phyloP scores from a whole-genome alignment of 2,888 invertebrate genomes.

The Scotopteryx bipunctaria region DNA sequence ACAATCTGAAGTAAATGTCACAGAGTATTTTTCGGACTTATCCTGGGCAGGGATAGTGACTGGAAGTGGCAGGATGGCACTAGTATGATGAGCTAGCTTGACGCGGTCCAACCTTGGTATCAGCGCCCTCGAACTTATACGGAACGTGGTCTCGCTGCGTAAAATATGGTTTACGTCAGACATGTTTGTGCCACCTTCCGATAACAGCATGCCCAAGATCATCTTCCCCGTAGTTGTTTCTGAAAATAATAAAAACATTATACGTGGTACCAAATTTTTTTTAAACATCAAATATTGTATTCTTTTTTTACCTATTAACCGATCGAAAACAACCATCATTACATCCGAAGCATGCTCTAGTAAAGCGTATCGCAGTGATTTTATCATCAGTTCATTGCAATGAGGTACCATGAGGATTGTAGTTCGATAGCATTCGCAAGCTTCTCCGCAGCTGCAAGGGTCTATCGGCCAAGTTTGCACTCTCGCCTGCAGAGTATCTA shows the following conservation, averaged over 20 bases:
- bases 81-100: constrained; percentile 58
- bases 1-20: constrained; percentile 71
- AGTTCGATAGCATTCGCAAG: constrained; percentile 72
- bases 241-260: constrained; percentile 41
- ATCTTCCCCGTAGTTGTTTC: constrained; percentile 67
- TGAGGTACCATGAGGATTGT: constrained; percentile 66
- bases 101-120: constrained; percentile 56
- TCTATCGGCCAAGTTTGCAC: constrained; percentile 66
- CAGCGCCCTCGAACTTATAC: constrained; percentile 57
- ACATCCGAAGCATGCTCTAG: constrained; percentile 63
- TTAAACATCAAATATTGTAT: background rate
- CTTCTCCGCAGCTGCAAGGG: constrained; percentile 70
- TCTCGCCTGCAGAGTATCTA: constrained; percentile 63
- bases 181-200: constrained; percentile 68
- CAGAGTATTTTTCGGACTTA: constrained; percentile 61
- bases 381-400: constrained; percentile 70
- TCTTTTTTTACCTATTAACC: constrained; percentile 57
- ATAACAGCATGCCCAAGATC: constrained; percentile 63
- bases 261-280: background rate
- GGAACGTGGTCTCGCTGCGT: constrained; percentile 53
- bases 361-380: constrained; percentile 65
- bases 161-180: constrained; percentile 67
- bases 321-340: constrained; percentile 71
- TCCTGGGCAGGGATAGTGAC: constrained; percentile 57
- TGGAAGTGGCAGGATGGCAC: constrained; percentile 54